Evolutionary conservation across 2,797 vertebrate species (phyloP), one percentile per base, ranked within the genome.

Genomic region (Gadopsis bispinosus): DNA sequence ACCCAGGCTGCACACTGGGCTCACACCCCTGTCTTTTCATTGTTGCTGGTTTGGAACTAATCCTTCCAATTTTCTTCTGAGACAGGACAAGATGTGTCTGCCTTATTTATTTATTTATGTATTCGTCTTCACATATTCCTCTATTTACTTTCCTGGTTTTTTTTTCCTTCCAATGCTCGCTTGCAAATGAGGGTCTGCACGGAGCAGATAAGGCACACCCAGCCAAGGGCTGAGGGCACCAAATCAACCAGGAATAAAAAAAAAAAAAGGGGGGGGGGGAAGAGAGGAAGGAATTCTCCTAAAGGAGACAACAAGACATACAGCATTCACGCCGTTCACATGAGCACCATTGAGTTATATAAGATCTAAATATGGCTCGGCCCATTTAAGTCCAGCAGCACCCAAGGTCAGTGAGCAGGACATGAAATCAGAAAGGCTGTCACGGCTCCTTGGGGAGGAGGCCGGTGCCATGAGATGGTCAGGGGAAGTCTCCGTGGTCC

Each of bases 171-270:
- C 83, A 79, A 79, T 69, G 86, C 90, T 92, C 79, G 85, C 92
- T 94, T 95, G 94, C 93, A 95, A 95, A 95, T 94, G 91, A 94
- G 93, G 91, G 93, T 92, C 93, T 95, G 95, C 77, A 75, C 63
- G 73, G 90, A 86, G 92, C 87, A 94, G 93, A 95, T 95, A 95
- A 95, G 92, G 84, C 79, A 84, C 88, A 88, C 87, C 92, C 88
- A 91, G 92, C 93, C 92, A 90, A 91, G 91, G 92, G 91, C 90
- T 75, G 87, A 91, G 92, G 93, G 93, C 94, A 92, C 84, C 83
- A 67, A 93, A 91, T 94, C 93, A 92, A 86, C 85, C 88, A 88
- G 88, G 89, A 90, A 84, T 86, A 83, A 83, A 83, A 84, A 69
- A 82, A 64, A 78, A 73, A 77, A 67, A 47, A 80, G 73, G 77